Conservation (phyloP, 2,888 invertebrate genomes). For the Trissolcus brochymenae region DNA sequence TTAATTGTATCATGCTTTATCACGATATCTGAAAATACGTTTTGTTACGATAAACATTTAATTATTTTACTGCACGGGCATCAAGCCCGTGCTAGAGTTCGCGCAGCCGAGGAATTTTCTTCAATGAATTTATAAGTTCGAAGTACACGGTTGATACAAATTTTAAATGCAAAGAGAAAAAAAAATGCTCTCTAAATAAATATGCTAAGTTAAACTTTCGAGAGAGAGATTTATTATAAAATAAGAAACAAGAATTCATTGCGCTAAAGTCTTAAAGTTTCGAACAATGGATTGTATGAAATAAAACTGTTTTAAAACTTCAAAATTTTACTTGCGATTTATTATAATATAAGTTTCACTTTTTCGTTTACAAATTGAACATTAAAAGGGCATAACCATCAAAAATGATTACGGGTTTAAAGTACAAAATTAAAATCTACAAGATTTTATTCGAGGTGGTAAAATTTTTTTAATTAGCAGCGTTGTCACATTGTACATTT, state of each 20-base stretch:
- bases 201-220: slow-evolving; percentile 39
- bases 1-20: neutral
- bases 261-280: slow-evolving; percentile 22
- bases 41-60: slow-evolving; percentile 30
- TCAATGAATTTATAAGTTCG: slow-evolving; percentile 37
- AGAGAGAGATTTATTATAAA: slow-evolving; percentile 40
- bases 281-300: slow-evolving; percentile 33
- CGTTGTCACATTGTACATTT: too few species aligned
- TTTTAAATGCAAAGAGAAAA: slow-evolving; percentile 39
- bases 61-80: slow-evolving; percentile 22
- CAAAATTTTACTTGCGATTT: too few species aligned
- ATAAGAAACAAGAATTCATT: slow-evolving; percentile 36
- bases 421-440: too few species aligned
- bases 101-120: slow-evolving; percentile 22
- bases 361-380: too few species aligned
- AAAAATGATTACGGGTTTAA: too few species aligned
- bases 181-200: slow-evolving; percentile 47
- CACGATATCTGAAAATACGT: neutral
- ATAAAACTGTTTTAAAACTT: neutral
- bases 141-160: slow-evolving; percentile 38
- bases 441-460: too few species aligned
- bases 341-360: too few species aligned
- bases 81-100: slow-evolving; percentile 19
- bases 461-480: too few species aligned
- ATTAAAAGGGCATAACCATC: too few species aligned